Conservation (phyloP, 2,113 vertebrate genomes). For the Cyprinodon variegatus region DNA sequence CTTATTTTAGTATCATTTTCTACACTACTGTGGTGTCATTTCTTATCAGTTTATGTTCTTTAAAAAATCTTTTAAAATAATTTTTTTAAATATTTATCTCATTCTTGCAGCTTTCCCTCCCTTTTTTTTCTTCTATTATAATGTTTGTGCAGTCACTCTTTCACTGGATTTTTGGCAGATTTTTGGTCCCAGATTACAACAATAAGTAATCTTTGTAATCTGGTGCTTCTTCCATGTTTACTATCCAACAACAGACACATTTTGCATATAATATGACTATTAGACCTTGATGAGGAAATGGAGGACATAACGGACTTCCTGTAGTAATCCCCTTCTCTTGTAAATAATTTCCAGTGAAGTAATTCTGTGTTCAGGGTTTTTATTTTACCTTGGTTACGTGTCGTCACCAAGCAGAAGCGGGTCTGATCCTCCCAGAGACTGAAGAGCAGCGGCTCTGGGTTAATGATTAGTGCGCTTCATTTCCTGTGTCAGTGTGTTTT, state of each 20-base stretch:
- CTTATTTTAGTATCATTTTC: not conserved
- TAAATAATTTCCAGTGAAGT: not conserved
- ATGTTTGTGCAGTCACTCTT: not conserved
- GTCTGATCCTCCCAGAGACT: not conserved
- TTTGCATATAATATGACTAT: not conserved
- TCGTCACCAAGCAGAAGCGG: not conserved
- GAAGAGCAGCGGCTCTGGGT: slow-evolving; percentile 3
- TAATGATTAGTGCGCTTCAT: slow-evolving; percentile 38
- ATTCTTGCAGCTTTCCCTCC: too few relatives aligned
- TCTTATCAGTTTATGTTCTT: not conserved
- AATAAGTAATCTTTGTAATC: not conserved
- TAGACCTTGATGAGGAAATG: too few relatives aligned
- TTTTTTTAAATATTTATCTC: not conserved
- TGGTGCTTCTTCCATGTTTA: not conserved
- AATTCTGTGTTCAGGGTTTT: not conserved
- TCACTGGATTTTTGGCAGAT: not conserved
- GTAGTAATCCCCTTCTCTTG: not conserved
- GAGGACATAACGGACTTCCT: too few relatives aligned
- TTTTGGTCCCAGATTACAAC: not conserved
- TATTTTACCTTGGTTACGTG: not conserved
- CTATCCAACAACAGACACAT: not conserved
- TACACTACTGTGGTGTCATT: not conserved
- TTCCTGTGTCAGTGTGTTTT: slow-evolving; percentile 6
- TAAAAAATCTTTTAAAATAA: not conserved
- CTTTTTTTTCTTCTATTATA: not conserved